Evolutionary conservation across 2,113 vertebrate species (phyloP).

Genomic region (Acanthochromis polyacanthus): DNA sequence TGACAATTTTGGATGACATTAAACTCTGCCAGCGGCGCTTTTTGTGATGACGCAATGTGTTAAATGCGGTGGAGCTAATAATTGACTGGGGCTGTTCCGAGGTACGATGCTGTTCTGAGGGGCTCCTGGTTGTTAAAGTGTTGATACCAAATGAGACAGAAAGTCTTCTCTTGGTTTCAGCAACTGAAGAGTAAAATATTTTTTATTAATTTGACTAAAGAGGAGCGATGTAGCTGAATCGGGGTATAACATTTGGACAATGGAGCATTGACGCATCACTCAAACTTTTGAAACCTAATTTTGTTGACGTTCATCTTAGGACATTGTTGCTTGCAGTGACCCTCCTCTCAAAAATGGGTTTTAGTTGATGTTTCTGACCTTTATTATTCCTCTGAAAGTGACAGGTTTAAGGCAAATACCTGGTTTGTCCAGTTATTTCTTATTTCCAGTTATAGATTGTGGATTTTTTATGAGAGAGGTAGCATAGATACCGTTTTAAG

Average conservation of each 20-base stretch:
- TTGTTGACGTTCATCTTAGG: background rate
- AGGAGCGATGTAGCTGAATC: background rate
- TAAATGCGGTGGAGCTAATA: constrained; percentile 31
- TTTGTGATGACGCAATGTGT: constrained; percentile 23
- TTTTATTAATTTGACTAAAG: constrained; percentile 12
- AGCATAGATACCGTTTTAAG: background rate
- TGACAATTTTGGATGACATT: constrained; percentile 30
- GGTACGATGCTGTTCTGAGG: background rate
- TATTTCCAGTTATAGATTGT: background rate
- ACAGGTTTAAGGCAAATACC: no score
- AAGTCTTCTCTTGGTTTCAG: background rate
- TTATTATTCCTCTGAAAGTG: background rate
- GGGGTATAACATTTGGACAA: background rate
- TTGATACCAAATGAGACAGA: constrained; percentile 2
- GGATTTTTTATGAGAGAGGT: background rate
- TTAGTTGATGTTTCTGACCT: background rate
- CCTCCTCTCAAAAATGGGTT: background rate
- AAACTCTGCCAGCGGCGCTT: constrained; percentile 2
- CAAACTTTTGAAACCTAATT: background rate
- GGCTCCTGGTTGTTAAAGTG: background rate
- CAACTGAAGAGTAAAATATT: constrained; percentile 4
- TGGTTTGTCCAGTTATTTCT: no score
- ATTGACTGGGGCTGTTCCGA: constrained; percentile 14
- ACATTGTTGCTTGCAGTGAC: background rate
- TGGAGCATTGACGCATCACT: background rate